These are phyloP conservation scores for Apamea sordens DNA, from an alignment of 2,888 invertebrate species.

Conservation along the genomic window DNA sequence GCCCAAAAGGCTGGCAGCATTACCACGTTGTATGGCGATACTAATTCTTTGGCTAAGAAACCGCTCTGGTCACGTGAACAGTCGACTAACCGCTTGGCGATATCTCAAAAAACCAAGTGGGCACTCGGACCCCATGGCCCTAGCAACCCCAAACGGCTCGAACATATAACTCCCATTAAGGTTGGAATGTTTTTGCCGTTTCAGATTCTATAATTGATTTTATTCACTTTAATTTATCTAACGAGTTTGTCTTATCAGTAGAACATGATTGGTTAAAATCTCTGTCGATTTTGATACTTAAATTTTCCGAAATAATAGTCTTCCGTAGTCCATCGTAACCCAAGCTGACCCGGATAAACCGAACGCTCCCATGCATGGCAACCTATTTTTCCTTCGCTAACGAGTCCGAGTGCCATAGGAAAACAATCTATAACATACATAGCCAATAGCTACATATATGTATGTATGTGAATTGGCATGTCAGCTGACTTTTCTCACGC, in stretches of 20 bases:
- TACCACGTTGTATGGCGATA: too few relatives aligned
- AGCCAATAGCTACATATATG: background rate
- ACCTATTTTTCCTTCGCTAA: constrained; percentile 37
- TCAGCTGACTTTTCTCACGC: constrained; percentile 43
- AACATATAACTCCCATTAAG: too few relatives aligned
- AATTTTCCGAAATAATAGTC: background rate
- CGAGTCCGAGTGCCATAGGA: constrained; percentile 15
- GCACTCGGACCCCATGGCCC: too few relatives aligned
- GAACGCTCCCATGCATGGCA: constrained; percentile 5
- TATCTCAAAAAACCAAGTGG: too few relatives aligned
- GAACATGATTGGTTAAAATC: background rate
- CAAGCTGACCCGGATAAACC: constrained; percentile 3
- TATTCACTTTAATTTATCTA: background rate
- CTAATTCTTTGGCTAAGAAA: too few relatives aligned
- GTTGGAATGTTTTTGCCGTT: too few relatives aligned
- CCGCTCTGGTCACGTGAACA: too few relatives aligned
- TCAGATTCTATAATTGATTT: background rate
- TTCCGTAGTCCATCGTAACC: background rate
- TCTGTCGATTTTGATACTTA: background rate
- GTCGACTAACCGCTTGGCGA: too few relatives aligned
- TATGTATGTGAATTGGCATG: background rate
- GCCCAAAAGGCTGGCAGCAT: too few relatives aligned
- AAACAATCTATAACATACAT: constrained; percentile 25
- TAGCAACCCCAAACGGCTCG: too few relatives aligned
- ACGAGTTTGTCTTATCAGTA: background rate